These are phyloP conservation scores for Brenthis daphne DNA, from an alignment of 2,888 invertebrate genomes.

Conservation along the genomic window DNA sequence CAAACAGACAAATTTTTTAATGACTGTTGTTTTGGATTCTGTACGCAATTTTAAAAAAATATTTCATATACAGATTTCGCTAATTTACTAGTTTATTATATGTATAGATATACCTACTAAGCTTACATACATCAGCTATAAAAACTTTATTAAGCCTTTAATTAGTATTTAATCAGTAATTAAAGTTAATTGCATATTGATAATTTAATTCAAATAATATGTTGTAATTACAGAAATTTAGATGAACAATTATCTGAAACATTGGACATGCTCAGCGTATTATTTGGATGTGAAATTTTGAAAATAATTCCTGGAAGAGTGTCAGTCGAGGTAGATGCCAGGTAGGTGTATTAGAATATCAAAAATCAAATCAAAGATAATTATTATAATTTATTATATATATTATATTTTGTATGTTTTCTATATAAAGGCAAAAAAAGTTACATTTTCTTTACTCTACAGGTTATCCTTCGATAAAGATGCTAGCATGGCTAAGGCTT, in stretches of 20 bases:
- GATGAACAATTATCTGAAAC: conserved; percentile 91
- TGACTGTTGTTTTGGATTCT: too few relatives aligned
- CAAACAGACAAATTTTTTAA: too few relatives aligned
- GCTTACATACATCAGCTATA: too few relatives aligned
- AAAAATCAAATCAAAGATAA: not conserved
- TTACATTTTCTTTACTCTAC: conserved; percentile 45
- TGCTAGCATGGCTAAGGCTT: conserved; percentile 94
- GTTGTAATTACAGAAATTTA: conserved; percentile 76
- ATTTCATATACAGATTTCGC: too few relatives aligned
- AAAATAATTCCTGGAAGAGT: conserved; percentile 98
- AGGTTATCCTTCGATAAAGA: conserved; percentile 97
- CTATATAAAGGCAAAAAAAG: not conserved
- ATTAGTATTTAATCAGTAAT: too few relatives aligned
- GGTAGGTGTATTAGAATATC: conserved; percentile 68
- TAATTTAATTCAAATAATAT: too few relatives aligned
- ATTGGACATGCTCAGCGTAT: conserved; percentile 95
- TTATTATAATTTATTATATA: conserved; percentile 13
- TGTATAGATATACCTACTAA: too few relatives aligned
- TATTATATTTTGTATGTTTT: conserved; percentile 4
- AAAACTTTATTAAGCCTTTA: too few relatives aligned
- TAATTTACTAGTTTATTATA: too few relatives aligned
- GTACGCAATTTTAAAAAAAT: too few relatives aligned
- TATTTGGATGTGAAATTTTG: conserved; percentile 98
- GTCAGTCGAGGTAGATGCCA: conserved; percentile 97
- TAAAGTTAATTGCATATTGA: too few relatives aligned